Evolutionary conservation across 2,888 invertebrate species (phyloP).

Genomic region (Phalangium opilio): DNA sequence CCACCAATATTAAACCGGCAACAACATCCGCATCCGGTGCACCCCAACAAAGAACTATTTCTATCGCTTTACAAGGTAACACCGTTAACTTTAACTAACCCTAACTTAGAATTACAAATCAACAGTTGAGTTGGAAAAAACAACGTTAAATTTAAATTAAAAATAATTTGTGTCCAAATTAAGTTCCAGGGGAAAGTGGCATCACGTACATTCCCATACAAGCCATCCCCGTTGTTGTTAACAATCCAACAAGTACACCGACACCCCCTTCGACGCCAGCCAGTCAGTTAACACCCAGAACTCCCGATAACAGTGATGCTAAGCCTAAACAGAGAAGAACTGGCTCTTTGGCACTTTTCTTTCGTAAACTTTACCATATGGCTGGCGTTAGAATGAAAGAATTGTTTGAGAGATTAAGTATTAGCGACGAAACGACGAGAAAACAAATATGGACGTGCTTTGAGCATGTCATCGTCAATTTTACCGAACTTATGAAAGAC

Average conservation of each 20-base stretch:
- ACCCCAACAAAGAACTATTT: no score
- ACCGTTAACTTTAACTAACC: no score
- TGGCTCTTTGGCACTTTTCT: constrained; percentile 55
- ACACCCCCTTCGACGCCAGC: constrained; percentile 1
- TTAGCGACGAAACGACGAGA: constrained; percentile 51
- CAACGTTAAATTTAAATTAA: no score
- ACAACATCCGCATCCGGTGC: no score
- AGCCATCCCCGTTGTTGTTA: no score
- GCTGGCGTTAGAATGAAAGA: constrained; percentile 83
- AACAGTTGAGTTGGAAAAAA: no score
- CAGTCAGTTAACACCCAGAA: neutral
- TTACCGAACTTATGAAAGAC: constrained; percentile 72
- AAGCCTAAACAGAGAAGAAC: constrained; percentile 39
- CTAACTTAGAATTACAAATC: no score
- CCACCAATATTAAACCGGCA: no score
- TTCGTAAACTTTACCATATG: constrained; percentile 70
- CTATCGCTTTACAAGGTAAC: no score
- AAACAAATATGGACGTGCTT: constrained; percentile 94
- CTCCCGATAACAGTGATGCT: constrained; percentile 5
- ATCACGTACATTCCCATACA: no score
- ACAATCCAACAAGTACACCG: neutral
- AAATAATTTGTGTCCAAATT: no score
- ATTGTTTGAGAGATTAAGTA: constrained; percentile 61
- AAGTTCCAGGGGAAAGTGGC: no score
- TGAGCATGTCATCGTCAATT: constrained; percentile 70